Conservation (phyloP, 2,113 vertebrate genomes). For the Psittacus erithacus region DNA sequence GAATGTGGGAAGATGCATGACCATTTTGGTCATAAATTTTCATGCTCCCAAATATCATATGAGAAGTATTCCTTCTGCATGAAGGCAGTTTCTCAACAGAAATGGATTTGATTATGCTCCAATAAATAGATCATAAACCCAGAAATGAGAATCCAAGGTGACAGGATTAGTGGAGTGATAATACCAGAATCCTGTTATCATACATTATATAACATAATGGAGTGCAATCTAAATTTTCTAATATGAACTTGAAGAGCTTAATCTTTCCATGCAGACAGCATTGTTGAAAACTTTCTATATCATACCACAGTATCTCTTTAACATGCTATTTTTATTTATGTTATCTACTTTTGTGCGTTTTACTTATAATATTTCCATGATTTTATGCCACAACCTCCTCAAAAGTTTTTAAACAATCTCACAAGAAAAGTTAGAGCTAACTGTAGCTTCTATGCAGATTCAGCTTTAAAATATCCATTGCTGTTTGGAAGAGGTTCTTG, state of each 20-base stretch:
- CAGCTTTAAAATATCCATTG: not conserved
- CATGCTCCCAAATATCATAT: not conserved
- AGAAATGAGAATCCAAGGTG: not conserved
- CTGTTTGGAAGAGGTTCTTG: not conserved
- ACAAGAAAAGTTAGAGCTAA: not conserved
- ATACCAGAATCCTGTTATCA: not conserved
- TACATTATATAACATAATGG: not conserved
- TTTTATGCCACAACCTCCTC: not conserved
- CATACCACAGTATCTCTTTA: not conserved
- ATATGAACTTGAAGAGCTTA: not conserved
- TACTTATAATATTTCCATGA: not conserved
- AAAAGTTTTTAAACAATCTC: not conserved
- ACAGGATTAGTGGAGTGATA: not conserved
- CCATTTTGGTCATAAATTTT: not conserved
- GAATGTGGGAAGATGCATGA: not conserved
- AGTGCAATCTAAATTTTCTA: not conserved
- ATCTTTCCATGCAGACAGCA: not conserved
- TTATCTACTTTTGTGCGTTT: not conserved
- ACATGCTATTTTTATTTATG: not conserved
- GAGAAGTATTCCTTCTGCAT: not conserved
- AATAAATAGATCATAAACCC: not conserved
- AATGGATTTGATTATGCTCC: not conserved
- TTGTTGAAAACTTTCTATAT: not conserved
- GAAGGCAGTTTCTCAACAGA: not conserved
- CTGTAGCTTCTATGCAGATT: not conserved